Conservation (phyloP, 2,797 vertebrate species). For the Gallirallus australis region DNA sequence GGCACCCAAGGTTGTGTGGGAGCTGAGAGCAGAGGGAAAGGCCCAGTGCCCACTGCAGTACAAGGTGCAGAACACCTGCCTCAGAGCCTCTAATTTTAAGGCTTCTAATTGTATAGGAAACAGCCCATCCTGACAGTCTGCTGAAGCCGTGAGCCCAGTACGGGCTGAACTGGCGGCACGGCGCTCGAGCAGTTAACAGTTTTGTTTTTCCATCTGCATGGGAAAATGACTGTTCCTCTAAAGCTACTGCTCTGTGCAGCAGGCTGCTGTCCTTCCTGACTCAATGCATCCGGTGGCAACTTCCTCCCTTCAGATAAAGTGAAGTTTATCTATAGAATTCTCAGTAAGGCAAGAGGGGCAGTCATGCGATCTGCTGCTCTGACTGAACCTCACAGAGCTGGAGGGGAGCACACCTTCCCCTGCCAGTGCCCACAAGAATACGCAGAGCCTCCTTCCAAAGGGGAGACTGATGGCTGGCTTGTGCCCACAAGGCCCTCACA, state of each 20-base stretch:
- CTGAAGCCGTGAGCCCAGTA: background rate
- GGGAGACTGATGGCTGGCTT: background rate
- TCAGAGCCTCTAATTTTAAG: background rate
- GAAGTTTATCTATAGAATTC: slow-evolving; percentile 27
- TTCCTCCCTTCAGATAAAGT: slow-evolving; percentile 45
- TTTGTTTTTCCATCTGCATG: background rate
- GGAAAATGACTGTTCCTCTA: background rate
- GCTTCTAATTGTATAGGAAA: background rate
- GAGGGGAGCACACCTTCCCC: background rate
- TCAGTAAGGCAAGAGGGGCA: background rate
- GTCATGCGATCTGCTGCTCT: background rate
- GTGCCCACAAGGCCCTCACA: too few species aligned
- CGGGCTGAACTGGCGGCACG: background rate
- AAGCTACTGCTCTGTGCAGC: background rate
- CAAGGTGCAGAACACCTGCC: background rate
- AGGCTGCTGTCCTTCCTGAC: slow-evolving; percentile 35
- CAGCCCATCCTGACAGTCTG: background rate
- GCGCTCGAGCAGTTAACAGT: background rate
- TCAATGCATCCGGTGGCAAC: background rate
- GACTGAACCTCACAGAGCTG: background rate
- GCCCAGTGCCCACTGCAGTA: background rate
- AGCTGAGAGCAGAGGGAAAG: background rate
- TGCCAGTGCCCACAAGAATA: background rate
- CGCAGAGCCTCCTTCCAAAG: background rate
- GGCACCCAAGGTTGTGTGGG: background rate